phyloP scores from a whole-genome alignment of 2,797 vertebrate genomes.

The Trachurus trachurus region DNA sequence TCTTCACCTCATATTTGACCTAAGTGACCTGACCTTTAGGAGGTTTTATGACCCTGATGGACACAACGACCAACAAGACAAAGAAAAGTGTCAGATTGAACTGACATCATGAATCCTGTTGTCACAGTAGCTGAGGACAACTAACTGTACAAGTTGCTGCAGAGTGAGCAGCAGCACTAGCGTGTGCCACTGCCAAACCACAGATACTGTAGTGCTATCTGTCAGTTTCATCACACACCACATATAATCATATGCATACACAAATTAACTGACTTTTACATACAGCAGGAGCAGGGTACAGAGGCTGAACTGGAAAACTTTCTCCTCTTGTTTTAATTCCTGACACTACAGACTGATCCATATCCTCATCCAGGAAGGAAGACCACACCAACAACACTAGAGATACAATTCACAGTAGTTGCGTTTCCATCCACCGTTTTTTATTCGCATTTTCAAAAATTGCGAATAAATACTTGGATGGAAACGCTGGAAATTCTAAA shows the following conservation, averaged over 20 bases:
- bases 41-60: constrained; percentile 1
- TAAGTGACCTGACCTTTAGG: background rate
- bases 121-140: constrained; percentile 38
- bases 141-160: constrained; percentile 44
- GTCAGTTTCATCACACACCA: constrained; percentile 21
- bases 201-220: constrained; percentile 55
- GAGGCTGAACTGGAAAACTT: background rate
- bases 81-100: constrained; percentile 4
- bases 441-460: no score
- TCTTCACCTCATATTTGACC: no score
- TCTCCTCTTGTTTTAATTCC: constrained; percentile 1
- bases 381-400: background rate
- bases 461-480: no score
- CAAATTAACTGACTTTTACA: constrained; percentile 22
- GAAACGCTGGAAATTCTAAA: no score
- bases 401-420: background rate
- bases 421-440: no score
- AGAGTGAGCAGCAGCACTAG: constrained; percentile 39
- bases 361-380: background rate
- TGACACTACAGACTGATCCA: constrained; percentile 19
- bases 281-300: background rate
- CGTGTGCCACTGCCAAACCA: constrained; percentile 66
- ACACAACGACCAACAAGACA: background rate
- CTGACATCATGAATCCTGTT: constrained; percentile 35
- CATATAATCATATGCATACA: constrained; percentile 17